Percentiles rank a stretch among this genome's conserved stretches.
These are phyloP conservation scores for Gasterosteus aculeatus DNA, from an alignment of 2,113 vertebrate genomes.

Conservation along the genomic window DNA sequence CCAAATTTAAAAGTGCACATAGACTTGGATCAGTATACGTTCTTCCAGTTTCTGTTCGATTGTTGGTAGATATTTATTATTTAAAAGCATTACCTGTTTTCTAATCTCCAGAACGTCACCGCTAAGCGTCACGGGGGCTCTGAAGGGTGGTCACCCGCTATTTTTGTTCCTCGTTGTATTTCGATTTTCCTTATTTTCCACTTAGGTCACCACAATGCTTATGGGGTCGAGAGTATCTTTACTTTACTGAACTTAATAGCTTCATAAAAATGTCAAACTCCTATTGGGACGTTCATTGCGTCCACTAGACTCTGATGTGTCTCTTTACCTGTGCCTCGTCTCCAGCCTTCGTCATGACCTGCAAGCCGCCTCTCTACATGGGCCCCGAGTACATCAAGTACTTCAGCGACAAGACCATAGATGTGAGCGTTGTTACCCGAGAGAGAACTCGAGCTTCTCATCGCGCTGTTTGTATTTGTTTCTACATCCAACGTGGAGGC, in stretches of 20 bases:
- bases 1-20: neutral
- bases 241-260: neutral
- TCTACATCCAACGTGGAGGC: neutral
- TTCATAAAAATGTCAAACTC: neutral
- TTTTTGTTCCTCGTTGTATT: neutral
- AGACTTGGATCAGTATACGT: neutral
- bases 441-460: neutral
- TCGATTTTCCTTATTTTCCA: neutral
- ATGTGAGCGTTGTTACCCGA: slow-evolving; percentile 82
- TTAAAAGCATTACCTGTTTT: neutral
- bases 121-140: too few species aligned
- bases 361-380: slow-evolving; percentile 94
- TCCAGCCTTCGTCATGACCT: slow-evolving; percentile 94
- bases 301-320: neutral
- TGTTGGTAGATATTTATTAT: neutral
- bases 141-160: neutral
- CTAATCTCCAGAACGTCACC: neutral
- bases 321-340: slow-evolving; percentile 21
- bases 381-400: slow-evolving; percentile 97
- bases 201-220: neutral
- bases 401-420: slow-evolving; percentile 94
- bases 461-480: slow-evolving; percentile 1
- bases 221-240: neutral
- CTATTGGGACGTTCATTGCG: neutral
- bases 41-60: neutral